Conservation (phyloP, 2,888 invertebrate genomes). For the Phaonia tiefii region DNA sequence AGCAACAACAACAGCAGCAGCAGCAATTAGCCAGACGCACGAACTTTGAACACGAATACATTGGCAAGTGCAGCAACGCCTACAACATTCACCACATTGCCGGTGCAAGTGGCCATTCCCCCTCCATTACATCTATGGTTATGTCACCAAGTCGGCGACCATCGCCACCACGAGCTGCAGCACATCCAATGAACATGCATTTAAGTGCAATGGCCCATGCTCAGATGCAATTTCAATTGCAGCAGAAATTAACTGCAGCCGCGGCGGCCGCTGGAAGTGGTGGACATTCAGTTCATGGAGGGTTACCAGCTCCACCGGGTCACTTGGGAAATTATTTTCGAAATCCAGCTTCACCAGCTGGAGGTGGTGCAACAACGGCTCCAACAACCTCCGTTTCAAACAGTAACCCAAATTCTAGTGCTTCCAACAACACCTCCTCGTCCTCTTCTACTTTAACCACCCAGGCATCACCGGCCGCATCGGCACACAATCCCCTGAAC, state of each 20-base stretch:
- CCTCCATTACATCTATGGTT: slow-evolving; percentile 79
- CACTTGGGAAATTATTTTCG: slow-evolving; percentile 77
- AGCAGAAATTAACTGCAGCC: slow-evolving; percentile 80
- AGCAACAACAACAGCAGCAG: slow-evolving; percentile 65
- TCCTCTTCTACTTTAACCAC: slow-evolving; percentile 51
- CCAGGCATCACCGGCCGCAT: slow-evolving; percentile 61
- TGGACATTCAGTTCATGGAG: slow-evolving; percentile 67
- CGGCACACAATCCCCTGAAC: slow-evolving; percentile 87
- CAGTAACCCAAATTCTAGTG: slow-evolving; percentile 61
- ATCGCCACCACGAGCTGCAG: slow-evolving; percentile 82
- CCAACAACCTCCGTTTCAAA: slow-evolving; percentile 57
- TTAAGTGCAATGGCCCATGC: slow-evolving; percentile 78
- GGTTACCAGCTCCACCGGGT: slow-evolving; percentile 70
- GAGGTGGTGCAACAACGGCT: slow-evolving; percentile 46
- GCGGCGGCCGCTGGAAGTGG: slow-evolving; percentile 73
- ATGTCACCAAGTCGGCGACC: slow-evolving; percentile 87
- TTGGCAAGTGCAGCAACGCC: slow-evolving; percentile 63
- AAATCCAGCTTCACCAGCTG: slow-evolving; percentile 76
- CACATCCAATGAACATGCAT: slow-evolving; percentile 81
- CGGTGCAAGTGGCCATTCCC: slow-evolving; percentile 58
- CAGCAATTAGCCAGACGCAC: slow-evolving; percentile 64
- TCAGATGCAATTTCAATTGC: slow-evolving; percentile 79
- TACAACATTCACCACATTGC: slow-evolving; percentile 56
- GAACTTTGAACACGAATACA: slow-evolving; percentile 67
- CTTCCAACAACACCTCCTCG: slow-evolving; percentile 52